These are phyloP conservation scores for Hippolais icterina DNA, from an alignment of 2,113 vertebrate genomes.

Conservation along the genomic window DNA sequence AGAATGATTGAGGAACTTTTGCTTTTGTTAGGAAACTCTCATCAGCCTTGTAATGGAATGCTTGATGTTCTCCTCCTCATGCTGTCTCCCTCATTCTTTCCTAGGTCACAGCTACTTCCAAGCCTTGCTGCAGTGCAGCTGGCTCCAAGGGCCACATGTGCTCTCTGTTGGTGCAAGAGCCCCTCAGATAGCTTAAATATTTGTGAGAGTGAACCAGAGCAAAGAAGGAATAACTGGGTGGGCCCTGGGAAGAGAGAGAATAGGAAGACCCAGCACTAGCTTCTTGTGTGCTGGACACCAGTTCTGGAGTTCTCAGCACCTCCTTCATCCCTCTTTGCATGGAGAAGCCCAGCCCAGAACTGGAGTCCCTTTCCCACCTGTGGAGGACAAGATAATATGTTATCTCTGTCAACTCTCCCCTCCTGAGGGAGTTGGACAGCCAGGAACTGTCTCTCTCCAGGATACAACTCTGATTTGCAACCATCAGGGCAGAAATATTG, in stretches of 20 bases:
- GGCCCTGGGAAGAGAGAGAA: neutral
- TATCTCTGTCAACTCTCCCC: neutral
- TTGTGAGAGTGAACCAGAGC: neutral
- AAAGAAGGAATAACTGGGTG: neutral
- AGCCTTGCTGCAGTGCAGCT: neutral
- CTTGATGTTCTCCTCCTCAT: neutral
- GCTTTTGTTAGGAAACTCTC: constrained; percentile 47
- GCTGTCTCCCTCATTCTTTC: neutral
- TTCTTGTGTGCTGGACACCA: neutral
- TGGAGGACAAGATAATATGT: neutral
- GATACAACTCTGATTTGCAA: neutral
- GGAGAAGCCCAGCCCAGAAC: neutral
- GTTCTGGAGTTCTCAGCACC: neutral
- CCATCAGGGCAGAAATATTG: neutral
- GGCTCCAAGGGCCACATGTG: neutral
- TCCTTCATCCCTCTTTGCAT: rapidly evolving
- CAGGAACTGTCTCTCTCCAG: neutral
- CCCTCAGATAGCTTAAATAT: neutral
- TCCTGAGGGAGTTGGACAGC: neutral
- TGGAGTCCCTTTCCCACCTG: neutral
- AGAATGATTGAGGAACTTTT: constrained; percentile 33
- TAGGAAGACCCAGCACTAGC: neutral
- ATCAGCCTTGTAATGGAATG: neutral
- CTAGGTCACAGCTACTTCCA: neutral
- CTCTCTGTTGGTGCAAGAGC: neutral